Evolutionary conservation across 2,113 vertebrate species (phyloP), one percentile per base, ranked within the genome.

Genomic region (Pteronura brasiliensis): DNA sequence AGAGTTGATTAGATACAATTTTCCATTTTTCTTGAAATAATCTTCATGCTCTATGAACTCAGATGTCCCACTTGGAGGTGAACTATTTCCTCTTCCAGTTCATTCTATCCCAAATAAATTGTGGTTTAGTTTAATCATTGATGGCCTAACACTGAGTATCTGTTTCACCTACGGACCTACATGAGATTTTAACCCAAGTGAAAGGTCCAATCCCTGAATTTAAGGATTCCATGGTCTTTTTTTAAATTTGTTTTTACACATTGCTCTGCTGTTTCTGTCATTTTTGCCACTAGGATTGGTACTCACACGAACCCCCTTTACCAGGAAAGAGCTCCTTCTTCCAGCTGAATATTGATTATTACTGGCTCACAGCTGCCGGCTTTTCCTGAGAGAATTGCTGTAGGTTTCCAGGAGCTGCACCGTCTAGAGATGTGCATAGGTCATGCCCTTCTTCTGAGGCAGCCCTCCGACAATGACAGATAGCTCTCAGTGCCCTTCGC

Each of bases 1-100:
- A 23, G 29, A 49, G 21, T 29, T 39, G 20, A 65, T 77, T 90
- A 71, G 15, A n/a, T 76, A 42, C 11, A 49, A 31, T 52, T 93
- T 92, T 71, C 61, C 12, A 63, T 71, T 88, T 90, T 23, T 79
- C 7, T 83, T 57, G 31, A 87, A 96, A 89, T 86, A 84, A 82
- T 47, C 6, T n/a, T n/a, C 29, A 65, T 76, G 15, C 69, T 6
- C 6, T 83, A 47, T 89, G 61, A 96, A 96, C 31, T 94, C 61
- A 83, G 14, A 63, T 92, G 55, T 67, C 27, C 0, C 1, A 63
- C n/a, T 90, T 27, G 80, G 25, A 90, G 49, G 31, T 67, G 84
- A 72, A 80, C 7, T 83, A 76, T n/a, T 61, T 93, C 18, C 88
- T 55, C 81, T 92, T 81, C 20, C 20, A 34, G 47, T 18, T 94